Evolutionary conservation across 1,140 invertebrate species (phyloP).

Genomic region (Cherax destructor): DNA sequence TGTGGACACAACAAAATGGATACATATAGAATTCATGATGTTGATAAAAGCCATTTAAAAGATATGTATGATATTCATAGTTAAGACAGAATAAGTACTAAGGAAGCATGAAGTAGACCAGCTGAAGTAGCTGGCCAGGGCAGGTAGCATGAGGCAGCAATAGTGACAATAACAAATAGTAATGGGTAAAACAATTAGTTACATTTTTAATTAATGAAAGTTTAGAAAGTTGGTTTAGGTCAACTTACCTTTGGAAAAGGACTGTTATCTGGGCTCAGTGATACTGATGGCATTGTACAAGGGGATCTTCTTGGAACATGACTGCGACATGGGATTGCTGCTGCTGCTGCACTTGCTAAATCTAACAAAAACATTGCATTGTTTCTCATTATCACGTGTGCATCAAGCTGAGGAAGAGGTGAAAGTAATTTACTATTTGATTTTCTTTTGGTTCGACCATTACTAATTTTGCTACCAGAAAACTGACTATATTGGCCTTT

Average conservation of each 20-base stretch:
- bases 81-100: too few species aligned
- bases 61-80: too few species aligned
- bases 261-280: constrained; percentile 68
- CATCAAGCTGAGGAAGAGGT: constrained; percentile 77
- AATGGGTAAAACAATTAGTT: too few species aligned
- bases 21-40: too few species aligned
- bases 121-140: too few species aligned
- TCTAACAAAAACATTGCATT: constrained; percentile 97
- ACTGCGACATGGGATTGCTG: constrained; percentile 46
- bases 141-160: too few species aligned
- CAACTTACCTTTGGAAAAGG: constrained; percentile 68
- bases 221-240: not conserved
- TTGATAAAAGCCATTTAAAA: too few species aligned
- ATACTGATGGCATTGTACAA: constrained; percentile 67
- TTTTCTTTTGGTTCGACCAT: constrained; percentile 77
- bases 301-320: constrained; percentile 58
- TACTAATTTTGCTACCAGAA: constrained; percentile 41
- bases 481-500: constrained; percentile 68
- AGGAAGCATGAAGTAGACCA: too few species aligned
- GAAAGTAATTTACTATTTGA: constrained; percentile 73
- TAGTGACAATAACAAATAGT: too few species aligned
- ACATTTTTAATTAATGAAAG: too few species aligned
- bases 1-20: too few species aligned
- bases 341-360: constrained; percentile 82
- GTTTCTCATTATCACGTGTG: constrained; percentile 89